Evolutionary conservation across 92 coral and sea anemone species (phyloP).

Genomic region (Phenganax marumi): DNA sequence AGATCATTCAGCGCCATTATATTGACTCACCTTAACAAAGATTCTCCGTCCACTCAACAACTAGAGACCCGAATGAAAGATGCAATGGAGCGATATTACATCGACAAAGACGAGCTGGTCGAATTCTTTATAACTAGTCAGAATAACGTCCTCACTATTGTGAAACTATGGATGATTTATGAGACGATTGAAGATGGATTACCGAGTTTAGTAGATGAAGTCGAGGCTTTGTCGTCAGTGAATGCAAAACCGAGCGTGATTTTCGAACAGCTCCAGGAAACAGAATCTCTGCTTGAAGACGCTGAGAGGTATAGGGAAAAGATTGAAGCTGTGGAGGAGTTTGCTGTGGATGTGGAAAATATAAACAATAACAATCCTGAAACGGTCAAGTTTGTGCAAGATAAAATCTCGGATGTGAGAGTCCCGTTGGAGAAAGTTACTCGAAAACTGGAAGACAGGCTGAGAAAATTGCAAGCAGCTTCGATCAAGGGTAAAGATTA

Average conservation of each 20-base stretch:
- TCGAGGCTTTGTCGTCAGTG: slow-evolving; percentile 66
- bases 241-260: slow-evolving; percentile 74
- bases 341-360: slow-evolving; percentile 19
- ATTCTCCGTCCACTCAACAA: slow-evolving; percentile 64
- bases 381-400: slow-evolving; percentile 66
- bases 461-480: slow-evolving; percentile 70
- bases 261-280: slow-evolving; percentile 72
- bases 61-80: slow-evolving; percentile 69
- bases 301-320: slow-evolving; percentile 42
- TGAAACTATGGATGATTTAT: slow-evolving; percentile 76
- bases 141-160: slow-evolving; percentile 63
- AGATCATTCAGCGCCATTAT: slow-evolving; percentile 65
- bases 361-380: slow-evolving; percentile 35
- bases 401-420: slow-evolving; percentile 65
- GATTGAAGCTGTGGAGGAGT: slow-evolving; percentile 33
- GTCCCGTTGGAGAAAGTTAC: slow-evolving; percentile 67
- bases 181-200: slow-evolving; percentile 81
- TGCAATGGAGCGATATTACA: slow-evolving; percentile 57
- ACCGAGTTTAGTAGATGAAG: slow-evolving; percentile 65
- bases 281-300: slow-evolving; percentile 52
- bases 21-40: slow-evolving; percentile 72
- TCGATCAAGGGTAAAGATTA: slow-evolving; percentile 83
- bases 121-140: slow-evolving; percentile 67
- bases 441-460: slow-evolving; percentile 74
- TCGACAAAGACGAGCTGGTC: slow-evolving; percentile 60